Evolutionary conservation across 2,888 invertebrate genomes (phyloP).

Genomic region (Monopis laevigella): DNA sequence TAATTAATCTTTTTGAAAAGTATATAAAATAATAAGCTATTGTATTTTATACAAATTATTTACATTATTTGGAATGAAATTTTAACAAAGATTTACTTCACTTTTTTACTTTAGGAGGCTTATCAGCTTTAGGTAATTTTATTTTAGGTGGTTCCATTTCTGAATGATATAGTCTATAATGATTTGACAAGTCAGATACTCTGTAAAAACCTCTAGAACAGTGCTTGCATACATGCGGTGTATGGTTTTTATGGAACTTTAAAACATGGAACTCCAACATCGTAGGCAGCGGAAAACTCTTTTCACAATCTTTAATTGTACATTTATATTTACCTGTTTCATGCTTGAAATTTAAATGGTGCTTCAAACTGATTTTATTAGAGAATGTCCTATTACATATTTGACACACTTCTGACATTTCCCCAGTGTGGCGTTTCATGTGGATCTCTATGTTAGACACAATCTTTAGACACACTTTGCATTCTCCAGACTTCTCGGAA

Average conservation of each 20-base stretch:
- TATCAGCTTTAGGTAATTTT: constrained; percentile 17
- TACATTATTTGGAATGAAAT: too few relatives aligned
- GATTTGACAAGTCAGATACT: constrained; percentile 48
- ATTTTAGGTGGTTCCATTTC: constrained; percentile 36
- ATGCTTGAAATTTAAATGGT: constrained; percentile 52
- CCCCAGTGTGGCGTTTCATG: constrained; percentile 67
- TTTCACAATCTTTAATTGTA: constrained; percentile 43
- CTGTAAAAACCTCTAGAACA: constrained; percentile 53
- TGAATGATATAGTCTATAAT: too few relatives aligned
- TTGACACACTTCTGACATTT: constrained; percentile 49
- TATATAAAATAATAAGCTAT: too few relatives aligned
- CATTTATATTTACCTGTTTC: constrained; percentile 53
- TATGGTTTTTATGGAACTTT: constrained; percentile 52
- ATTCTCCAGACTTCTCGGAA: constrained; percentile 64
- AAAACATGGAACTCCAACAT: constrained; percentile 56
- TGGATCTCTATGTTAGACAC: constrained; percentile 65
- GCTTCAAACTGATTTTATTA: constrained; percentile 38
- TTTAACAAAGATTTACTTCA: too few relatives aligned
- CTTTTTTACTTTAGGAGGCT: too few relatives aligned
- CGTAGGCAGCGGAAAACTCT: constrained; percentile 45
- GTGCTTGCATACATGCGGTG: constrained; percentile 49
- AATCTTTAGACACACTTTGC: constrained; percentile 58
- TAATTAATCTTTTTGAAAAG: too few relatives aligned
- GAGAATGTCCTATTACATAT: constrained; percentile 42
- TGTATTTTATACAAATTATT: too few relatives aligned